Percentiles rank a stretch among this genome's conserved stretches.
Conservation (phyloP, 2,888 invertebrate species). For the Pterostichus madidus region DNA sequence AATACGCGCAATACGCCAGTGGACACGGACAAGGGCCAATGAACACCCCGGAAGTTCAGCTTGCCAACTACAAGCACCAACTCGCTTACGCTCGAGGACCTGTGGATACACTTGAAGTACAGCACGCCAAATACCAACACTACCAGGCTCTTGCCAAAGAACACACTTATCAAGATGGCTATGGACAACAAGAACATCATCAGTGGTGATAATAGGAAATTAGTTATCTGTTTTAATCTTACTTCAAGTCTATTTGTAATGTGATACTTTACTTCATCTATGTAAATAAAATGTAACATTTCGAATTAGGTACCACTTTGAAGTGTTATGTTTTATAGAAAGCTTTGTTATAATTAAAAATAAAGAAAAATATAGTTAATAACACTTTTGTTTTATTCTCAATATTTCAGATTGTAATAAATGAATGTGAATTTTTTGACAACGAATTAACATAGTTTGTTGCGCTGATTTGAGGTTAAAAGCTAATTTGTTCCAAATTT, state of each 20-base stretch:
- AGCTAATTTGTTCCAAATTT: too few species aligned
- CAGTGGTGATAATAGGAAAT: neutral
- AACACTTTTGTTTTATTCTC: neutral
- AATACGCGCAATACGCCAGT: conserved; percentile 23
- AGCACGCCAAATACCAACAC: neutral
- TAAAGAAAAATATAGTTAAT: neutral
- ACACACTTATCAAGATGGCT: conserved; percentile 8
- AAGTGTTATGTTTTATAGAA: neutral
- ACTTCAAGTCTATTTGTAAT: too few species aligned
- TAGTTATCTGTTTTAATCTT: too few species aligned
- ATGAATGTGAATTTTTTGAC: too few species aligned
- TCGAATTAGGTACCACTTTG: neutral
- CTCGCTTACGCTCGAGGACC: conserved; percentile 3
- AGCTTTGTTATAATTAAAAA: neutral
- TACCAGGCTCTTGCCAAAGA: neutral
- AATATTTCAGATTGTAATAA: too few species aligned
- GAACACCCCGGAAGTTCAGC: conserved; percentile 47
- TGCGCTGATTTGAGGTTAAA: too few species aligned
- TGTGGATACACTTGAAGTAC: conserved; percentile 10
- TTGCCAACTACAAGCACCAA: conserved; percentile 39
- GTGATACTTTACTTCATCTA: too few species aligned
- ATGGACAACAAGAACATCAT: neutral
- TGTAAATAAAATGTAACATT: neutral
- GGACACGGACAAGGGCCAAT: conserved; percentile 17
- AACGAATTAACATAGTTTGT: too few species aligned